phyloP scores from a whole-genome alignment of 2,888 invertebrate species.

The Caenorhabditis sulstoni region DNA sequence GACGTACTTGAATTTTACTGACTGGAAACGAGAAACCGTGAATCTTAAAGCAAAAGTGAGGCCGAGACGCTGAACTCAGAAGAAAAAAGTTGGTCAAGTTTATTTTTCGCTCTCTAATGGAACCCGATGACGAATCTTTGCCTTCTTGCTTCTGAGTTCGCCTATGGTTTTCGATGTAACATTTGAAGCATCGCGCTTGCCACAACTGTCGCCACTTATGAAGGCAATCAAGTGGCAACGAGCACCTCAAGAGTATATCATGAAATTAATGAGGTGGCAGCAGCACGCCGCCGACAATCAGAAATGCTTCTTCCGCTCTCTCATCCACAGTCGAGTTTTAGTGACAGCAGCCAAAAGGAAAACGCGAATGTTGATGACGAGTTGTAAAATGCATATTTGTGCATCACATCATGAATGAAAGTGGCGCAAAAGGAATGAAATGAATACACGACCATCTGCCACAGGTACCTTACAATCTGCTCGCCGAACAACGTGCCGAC shows the following conservation, averaged over 20 bases:
- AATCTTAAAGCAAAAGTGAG: not conserved
- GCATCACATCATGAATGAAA: not conserved
- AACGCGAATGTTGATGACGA: not conserved
- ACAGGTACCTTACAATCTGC: conserved; percentile 15
- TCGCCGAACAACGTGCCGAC: too few species aligned
- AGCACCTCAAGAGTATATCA: conserved; percentile 63
- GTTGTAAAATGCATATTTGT: conserved; percentile 35
- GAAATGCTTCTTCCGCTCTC: conserved; percentile 22
- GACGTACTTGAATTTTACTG: not conserved
- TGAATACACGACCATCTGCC: conserved; percentile 8
- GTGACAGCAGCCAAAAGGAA: conserved; percentile 10
- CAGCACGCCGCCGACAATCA: conserved; percentile 56
- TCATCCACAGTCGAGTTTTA: conserved; percentile 22
- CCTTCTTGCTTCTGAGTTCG: not conserved
- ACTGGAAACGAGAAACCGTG: not conserved
- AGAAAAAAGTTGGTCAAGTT: conserved; percentile 37
- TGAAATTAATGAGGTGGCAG: conserved; percentile 59
- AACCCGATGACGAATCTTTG: conserved; percentile 9
- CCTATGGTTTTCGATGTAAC: conserved; percentile 52
- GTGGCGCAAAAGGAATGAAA: not conserved
- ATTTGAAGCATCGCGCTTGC: conserved; percentile 44
- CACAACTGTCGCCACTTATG: conserved; percentile 54
- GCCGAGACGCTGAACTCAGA: not conserved
- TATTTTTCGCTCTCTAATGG: conserved; percentile 5
- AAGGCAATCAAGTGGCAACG: conserved; percentile 63